A percentile compares a stretch with the other conserved stretches of the same genome.
These are phyloP conservation scores for Peromyscus californicus DNA, from an alignment of 2,113 vertebrate genomes.

Conservation along the genomic window DNA sequence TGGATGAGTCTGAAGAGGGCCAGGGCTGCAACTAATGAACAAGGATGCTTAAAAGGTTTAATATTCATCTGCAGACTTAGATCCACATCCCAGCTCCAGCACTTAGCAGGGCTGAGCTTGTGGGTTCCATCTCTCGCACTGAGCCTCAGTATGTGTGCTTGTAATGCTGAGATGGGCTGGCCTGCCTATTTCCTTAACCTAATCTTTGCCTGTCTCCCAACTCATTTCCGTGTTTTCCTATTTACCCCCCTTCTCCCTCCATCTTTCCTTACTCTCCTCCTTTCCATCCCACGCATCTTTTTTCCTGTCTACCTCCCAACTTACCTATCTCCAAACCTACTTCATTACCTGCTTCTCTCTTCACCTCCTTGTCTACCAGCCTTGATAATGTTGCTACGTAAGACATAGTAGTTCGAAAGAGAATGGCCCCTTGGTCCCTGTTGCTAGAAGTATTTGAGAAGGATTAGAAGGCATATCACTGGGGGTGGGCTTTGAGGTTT, in stretches of 20 bases:
- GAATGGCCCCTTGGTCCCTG: not conserved
- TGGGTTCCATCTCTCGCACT: not conserved
- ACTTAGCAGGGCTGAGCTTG: not conserved
- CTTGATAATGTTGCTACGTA: not conserved
- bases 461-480: no score
- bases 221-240: fast-evolving
- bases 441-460: not conserved
- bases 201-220: not conserved
- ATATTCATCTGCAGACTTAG: not conserved
- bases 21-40: not conserved
- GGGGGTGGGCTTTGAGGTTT: not conserved
- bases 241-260: fast-evolving
- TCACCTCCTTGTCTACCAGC: fast-evolving
- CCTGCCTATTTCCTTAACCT: not conserved
- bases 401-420: not conserved
- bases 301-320: fast-evolving
- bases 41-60: not conserved
- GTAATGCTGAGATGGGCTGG: no score
- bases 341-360: not conserved
- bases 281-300: not conserved
- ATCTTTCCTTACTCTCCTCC: not conserved
- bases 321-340: not conserved
- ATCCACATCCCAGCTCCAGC: not conserved
- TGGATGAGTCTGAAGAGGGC: not conserved
- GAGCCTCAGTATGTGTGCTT: not conserved